Conservation (phyloP, 2,888 invertebrate species). For the Macrophya annulata region DNA sequence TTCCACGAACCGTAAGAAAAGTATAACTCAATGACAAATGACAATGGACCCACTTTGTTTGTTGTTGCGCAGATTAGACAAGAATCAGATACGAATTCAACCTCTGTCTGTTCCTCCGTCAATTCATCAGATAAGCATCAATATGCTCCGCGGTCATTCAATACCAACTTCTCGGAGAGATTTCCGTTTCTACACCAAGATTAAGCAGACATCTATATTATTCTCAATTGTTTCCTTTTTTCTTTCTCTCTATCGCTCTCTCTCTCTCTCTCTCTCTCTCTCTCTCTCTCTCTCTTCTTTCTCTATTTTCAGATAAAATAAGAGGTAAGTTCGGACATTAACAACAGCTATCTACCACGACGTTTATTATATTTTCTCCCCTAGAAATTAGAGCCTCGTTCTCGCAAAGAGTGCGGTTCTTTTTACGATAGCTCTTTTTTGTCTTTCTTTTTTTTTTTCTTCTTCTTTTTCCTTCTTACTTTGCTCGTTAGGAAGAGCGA, state of each 20-base stretch:
- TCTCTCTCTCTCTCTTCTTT: slow-evolving; percentile 19
- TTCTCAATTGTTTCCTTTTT: slow-evolving; percentile 39
- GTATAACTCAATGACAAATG: slow-evolving; percentile 11
- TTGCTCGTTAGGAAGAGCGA: slow-evolving; percentile 37
- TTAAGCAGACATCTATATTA: slow-evolving; percentile 24
- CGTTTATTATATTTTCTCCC: slow-evolving; percentile 38
- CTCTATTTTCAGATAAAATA: slow-evolving; percentile 24
- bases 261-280: too few relatives aligned
- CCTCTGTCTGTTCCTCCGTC: background rate
- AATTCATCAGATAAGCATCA: slow-evolving; percentile 29
- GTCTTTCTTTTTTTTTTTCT: background rate
- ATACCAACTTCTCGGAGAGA: slow-evolving; percentile 34
- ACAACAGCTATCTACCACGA: slow-evolving; percentile 34
- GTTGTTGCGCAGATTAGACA: slow-evolving; percentile 11
- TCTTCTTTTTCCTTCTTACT: too few relatives aligned
- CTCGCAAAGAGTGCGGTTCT: slow-evolving; percentile 11
- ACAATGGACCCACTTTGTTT: slow-evolving; percentile 4
- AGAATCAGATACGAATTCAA: background rate
- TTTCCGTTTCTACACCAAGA: slow-evolving; percentile 36
- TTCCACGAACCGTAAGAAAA: background rate
- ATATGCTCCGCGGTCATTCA: slow-evolving; percentile 32
- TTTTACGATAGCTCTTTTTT: slow-evolving; percentile 19
- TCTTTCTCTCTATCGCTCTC: too few relatives aligned
- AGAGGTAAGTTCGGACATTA: slow-evolving; percentile 21
- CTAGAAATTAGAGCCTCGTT: slow-evolving; percentile 18